Conservation (phyloP, 2,113 vertebrate species). For the Tachycineta bicolor region DNA sequence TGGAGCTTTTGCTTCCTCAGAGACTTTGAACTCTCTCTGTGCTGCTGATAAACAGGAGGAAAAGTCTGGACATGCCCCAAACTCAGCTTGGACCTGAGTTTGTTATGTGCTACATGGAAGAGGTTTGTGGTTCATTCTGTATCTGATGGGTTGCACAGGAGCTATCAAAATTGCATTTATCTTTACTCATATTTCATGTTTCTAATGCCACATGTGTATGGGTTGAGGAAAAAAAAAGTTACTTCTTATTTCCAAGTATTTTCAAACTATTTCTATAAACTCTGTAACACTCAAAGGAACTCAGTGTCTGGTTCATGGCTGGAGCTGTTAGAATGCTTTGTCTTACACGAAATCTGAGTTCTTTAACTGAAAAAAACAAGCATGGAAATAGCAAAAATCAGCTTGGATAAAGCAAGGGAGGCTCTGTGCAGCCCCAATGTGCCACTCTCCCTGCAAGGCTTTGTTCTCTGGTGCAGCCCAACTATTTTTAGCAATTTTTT, state of each 20-base stretch:
- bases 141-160: neutral
- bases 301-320: accelerated
- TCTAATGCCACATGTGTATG: neutral
- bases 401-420: neutral
- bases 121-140: neutral
- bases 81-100: neutral
- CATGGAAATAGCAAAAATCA: neutral
- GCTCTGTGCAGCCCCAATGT: neutral
- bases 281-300: neutral
- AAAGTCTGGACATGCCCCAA: neutral
- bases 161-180: neutral
- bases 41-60: neutral
- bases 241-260: neutral
- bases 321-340: neutral
- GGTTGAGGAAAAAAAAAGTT: neutral
- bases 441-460: neutral
- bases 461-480: neutral
- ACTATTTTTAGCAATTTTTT: neutral
- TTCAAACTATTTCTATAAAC: neutral
- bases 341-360: neutral
- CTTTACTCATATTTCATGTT: neutral
- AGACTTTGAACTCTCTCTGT: neutral
- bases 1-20: neutral
- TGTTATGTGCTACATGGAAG: neutral
- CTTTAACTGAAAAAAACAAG: neutral